Evolutionary conservation across 2,888 invertebrate genomes (phyloP).

Genomic region (Orchestes rusci): DNA sequence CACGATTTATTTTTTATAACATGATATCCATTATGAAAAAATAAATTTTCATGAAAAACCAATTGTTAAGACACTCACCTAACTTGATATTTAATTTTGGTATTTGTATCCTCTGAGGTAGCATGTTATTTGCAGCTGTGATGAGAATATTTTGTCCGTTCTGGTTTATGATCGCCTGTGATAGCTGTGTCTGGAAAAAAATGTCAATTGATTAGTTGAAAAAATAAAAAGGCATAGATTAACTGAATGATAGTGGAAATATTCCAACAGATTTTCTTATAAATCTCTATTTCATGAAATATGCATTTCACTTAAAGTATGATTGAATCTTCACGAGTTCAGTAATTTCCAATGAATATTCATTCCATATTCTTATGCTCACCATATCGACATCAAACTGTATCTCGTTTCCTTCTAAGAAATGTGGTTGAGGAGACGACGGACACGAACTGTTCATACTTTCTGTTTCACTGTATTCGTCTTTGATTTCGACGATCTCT

Average conservation of each 20-base stretch:
- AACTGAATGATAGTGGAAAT: too few relatives aligned
- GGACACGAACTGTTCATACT: constrained; percentile 69
- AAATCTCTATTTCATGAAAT: too few relatives aligned
- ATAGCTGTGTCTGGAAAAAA: constrained; percentile 20
- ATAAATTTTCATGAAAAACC: too few relatives aligned
- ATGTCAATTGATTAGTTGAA: background rate
- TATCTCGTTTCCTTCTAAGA: constrained; percentile 33
- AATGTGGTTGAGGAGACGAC: constrained; percentile 51
- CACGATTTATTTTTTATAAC: background rate
- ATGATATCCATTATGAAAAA: background rate
- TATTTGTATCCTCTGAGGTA: constrained; percentile 45
- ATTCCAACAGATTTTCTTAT: too few relatives aligned
- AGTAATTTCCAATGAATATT: background rate
- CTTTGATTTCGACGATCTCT: constrained; percentile 58
- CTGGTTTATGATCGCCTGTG: constrained; percentile 18
- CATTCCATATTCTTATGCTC: constrained; percentile 9
- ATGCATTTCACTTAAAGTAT: too few relatives aligned
- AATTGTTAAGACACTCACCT: too few relatives aligned
- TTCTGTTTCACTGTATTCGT: constrained; percentile 66
- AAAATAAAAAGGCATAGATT: background rate
- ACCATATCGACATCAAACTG: constrained; percentile 37
- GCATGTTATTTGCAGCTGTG: constrained; percentile 39
- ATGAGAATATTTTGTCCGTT: constrained; percentile 29
- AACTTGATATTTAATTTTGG: constrained; percentile 46
- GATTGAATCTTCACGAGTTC: too few relatives aligned